Base-by-base conservation (phyloP, 2,888 invertebrate genomes). In the Patella pellucida region DNA sequence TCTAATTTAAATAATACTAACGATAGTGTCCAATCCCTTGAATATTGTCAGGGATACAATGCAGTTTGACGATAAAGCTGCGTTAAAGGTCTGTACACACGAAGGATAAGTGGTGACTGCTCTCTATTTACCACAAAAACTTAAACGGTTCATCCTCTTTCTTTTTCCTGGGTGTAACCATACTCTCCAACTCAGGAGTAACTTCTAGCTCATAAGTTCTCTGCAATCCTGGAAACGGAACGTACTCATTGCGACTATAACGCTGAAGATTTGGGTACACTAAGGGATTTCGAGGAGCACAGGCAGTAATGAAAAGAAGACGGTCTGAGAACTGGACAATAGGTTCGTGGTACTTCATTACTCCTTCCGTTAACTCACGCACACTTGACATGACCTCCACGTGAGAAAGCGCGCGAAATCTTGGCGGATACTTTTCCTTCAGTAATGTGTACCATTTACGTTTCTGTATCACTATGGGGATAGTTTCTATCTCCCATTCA, bases 391-490 rank as follows among this genome's bases (percentile, higher is more conserved):
- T 69, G 16, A 90, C 83, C 76, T 89, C 89, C 23, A 83, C 80
- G 69, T 86, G 81, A 71, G 86, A 87, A 50, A 89, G 75, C 23
- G 87, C 81, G 78, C 89, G 88, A 83, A 89, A 82, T 74, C 88
- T 88, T 11, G 87, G 84, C 1, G 90, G 90, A 72, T 85, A 89
- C 54, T 85, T 84, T 23, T 88, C 86, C 11, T 82, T 79, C 27
- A 90, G 69, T 88, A 89, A 86, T 2, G 87, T 83, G 76, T 87
- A 84, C 90, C 89, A 90, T 72, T 87, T 87, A 68, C 78, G 76
- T 79, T 87, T 89, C 23, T 85, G 80, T 81, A 90, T 88, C 12
- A 84, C 72, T 9, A 89, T 79, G 7, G 89, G 89, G 15, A 89
- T 78, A 68, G 81, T 83, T 73, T 89, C 89, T 19, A 90, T 81